These are phyloP conservation scores for Lepilemur ruficaudatus DNA, from an alignment of 2,797 vertebrate genomes.

Conservation along the genomic window DNA sequence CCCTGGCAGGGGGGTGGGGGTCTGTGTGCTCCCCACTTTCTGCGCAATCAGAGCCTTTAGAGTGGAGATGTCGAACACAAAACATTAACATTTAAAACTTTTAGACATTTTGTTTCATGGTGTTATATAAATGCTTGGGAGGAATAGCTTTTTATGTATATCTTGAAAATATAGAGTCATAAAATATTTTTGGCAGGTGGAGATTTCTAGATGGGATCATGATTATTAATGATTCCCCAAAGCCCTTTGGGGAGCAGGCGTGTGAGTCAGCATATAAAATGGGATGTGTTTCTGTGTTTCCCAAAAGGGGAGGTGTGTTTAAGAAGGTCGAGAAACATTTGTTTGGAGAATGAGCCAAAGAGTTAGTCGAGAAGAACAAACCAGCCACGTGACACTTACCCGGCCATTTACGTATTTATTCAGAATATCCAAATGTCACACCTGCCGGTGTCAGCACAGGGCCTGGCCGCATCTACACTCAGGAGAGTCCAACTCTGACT, in stretches of 20 bases:
- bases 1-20: too few species aligned
- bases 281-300: not conserved
- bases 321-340: not conserved
- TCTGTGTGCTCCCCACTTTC: rapidly evolving
- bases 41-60: not conserved
- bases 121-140: not conserved
- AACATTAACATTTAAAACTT: not conserved
- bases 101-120: not conserved
- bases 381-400: not conserved
- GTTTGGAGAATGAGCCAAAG: not conserved
- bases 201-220: not conserved
- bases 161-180: not conserved
- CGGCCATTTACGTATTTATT: not conserved
- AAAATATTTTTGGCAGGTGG: not conserved
- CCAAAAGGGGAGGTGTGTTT: not conserved
- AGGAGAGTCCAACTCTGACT: not conserved
- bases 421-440: rapidly evolving
- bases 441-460: not conserved
- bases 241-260: not conserved
- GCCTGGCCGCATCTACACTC: rapidly evolving
- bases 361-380: not conserved
- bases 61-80: not conserved
- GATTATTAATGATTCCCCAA: not conserved
- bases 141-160: too few species aligned
- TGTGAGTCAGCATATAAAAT: not conserved